These are phyloP conservation scores for Drosophila nr. medialis DNA, from an alignment of 2,888 invertebrate genomes.

Conservation along the genomic window DNA sequence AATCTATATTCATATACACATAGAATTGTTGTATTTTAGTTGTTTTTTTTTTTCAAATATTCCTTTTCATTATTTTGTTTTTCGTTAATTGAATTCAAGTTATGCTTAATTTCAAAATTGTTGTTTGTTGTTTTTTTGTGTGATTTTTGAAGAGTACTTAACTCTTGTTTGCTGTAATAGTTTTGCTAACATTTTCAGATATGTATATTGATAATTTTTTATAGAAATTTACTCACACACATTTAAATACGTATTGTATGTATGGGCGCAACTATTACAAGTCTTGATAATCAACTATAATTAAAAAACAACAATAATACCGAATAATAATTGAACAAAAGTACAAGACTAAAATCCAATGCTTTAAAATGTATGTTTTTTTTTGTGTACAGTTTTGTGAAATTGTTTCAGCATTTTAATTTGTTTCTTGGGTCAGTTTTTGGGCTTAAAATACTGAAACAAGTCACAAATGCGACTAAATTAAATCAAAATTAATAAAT, in stretches of 20 bases:
- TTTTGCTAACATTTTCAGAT: conserved; percentile 54
- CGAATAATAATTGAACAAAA: neutral
- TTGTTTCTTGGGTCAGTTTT: conserved; percentile 71
- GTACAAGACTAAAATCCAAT: neutral
- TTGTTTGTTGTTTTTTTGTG: conserved; percentile 59
- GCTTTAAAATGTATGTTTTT: neutral
- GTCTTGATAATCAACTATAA: conserved; percentile 1
- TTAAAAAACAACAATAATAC: neutral
- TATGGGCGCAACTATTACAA: conserved; percentile 23
- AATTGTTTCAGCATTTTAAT: conserved; percentile 76
- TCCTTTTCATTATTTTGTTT: conserved; percentile 26
- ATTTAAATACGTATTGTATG: conserved; percentile 7
- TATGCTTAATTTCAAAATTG: conserved; percentile 37
- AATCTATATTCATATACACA: conserved; percentile 57
- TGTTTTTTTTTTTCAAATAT: conserved; percentile 26
- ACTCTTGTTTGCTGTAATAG: conserved; percentile 69
- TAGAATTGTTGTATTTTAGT: conserved; percentile 39
- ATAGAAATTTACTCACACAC: conserved; percentile 23
- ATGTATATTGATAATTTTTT: conserved; percentile 51
- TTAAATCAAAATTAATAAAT: neutral
- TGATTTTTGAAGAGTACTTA: conserved; percentile 74
- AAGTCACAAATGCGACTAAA: conserved; percentile 58
- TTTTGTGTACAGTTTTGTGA: conserved; percentile 41
- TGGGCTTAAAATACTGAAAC: conserved; percentile 71
- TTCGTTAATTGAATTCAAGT: conserved; percentile 50